Percentiles rank a stretch among this genome's conserved stretches.
These are phyloP conservation scores for Carterocephalus palaemon DNA, from an alignment of 2,888 invertebrate species.

Conservation along the genomic window DNA sequence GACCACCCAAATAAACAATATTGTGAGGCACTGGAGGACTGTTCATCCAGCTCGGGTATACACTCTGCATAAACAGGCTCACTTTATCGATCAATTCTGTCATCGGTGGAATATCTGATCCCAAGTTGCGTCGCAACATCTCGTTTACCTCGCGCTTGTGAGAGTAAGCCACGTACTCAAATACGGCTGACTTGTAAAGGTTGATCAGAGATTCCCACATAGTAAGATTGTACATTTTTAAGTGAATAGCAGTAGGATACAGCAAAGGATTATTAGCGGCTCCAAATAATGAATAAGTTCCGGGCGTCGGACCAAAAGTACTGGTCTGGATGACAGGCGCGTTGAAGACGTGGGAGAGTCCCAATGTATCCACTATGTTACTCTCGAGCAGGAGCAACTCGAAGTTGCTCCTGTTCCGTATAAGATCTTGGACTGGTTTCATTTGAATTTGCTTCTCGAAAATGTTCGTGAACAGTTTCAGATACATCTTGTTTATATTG, in stretches of 20 bases:
- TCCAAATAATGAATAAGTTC: not conserved
- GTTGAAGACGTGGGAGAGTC: not conserved
- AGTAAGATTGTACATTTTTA: not conserved
- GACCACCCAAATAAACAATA: conserved; percentile 1
- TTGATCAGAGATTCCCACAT: not conserved
- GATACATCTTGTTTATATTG: no score
- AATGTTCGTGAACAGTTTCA: no score
- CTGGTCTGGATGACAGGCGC: not conserved
- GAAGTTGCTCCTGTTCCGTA: no score
- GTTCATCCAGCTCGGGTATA: conserved; percentile 1
- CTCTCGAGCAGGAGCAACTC: no score
- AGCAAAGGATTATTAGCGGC: not conserved
- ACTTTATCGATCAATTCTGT: conserved; percentile 1
- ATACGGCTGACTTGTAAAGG: not conserved
- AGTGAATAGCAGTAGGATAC: not conserved
- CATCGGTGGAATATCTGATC: not conserved
- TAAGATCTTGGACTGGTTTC: no score
- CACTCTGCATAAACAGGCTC: not conserved
- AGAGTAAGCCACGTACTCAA: not conserved
- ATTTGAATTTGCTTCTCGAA: no score
- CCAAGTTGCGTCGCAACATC: conserved; percentile 1
- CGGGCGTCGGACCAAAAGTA: not conserved
- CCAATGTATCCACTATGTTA: no score
- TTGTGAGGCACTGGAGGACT: conserved; percentile 3
- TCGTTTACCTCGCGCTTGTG: not conserved